These are phyloP conservation scores for Drosophila punjabiensis DNA, from an alignment of 1,140 invertebrate species.

Conservation along the genomic window DNA sequence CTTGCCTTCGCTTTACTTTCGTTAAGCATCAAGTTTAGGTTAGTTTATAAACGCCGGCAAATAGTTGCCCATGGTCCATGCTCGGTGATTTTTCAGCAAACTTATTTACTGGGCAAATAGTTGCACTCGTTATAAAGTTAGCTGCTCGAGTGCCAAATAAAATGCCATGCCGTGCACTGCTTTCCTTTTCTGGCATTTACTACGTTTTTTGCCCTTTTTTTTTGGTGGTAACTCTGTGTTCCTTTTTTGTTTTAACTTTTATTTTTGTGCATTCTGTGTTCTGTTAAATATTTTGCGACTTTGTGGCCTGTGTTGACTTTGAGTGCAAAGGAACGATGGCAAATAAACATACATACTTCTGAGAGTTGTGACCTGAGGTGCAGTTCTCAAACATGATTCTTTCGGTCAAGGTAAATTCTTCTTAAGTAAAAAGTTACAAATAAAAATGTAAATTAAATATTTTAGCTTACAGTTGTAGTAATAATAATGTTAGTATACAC, in stretches of 20 bases:
- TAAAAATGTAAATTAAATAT: background rate
- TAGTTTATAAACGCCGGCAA: slow-evolving; percentile 74
- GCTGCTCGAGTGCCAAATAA: slow-evolving; percentile 58
- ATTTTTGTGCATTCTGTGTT: slow-evolving; percentile 33
- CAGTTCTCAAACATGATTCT: background rate
- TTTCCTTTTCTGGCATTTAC: slow-evolving; percentile 46
- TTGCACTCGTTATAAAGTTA: slow-evolving; percentile 57
- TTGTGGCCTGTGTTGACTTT: slow-evolving; percentile 49
- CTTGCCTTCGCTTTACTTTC: slow-evolving; percentile 64
- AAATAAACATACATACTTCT: slow-evolving; percentile 37
- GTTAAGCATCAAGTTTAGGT: slow-evolving; percentile 65
- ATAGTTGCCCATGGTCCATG: slow-evolving; percentile 63
- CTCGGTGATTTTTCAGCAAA: slow-evolving; percentile 70
- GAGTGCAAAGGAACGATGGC: slow-evolving; percentile 18
- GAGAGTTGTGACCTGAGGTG: background rate
- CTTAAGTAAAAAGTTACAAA: background rate
- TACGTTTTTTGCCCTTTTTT: background rate
- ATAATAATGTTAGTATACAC: too few relatives aligned
- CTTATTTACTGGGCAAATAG: slow-evolving; percentile 78
- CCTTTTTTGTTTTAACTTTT: slow-evolving; percentile 9
- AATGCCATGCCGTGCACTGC: slow-evolving; percentile 43
- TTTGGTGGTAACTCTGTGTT: background rate
- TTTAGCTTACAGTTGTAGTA: background rate
- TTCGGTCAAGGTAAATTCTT: background rate
- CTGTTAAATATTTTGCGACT: slow-evolving; percentile 47